Evolutionary conservation across 2,888 invertebrate species (phyloP), one percentile per base, ranked within the genome.

Genomic region (Patella depressa): DNA sequence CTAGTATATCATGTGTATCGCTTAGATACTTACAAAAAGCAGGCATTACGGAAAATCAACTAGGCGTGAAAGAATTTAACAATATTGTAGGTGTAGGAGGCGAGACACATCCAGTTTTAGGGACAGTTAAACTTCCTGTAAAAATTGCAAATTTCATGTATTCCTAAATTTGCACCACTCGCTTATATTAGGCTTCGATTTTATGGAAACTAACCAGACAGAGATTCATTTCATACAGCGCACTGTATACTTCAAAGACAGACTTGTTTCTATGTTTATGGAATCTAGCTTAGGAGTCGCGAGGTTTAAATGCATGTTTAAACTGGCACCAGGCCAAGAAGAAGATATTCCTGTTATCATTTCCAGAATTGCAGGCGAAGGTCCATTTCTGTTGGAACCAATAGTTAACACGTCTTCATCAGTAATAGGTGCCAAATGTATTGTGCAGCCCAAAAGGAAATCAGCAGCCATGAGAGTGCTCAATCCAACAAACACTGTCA

Each of bases 141-240:
- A 17, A 34, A n/a, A 71, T 78, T n/a, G 71, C n/a, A 14, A 29
- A 7, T 75, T 80, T n/a, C 29, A 78, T 53, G 73, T 80, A 1
- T 54, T 80, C 1, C 5, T 29, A 0, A n/a, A 72, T 9, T 29
- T 78, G 15, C 71, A 71, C 11, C 73, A 75, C 19, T 59, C 71
- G 0, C 9, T 80, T 2, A 57, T 80, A n/a, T 34, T 80, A 59
- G 83, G 81, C 57, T 17, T 78, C n/a, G 83, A 83, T 74, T 83
- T 83, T 57, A 59, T 83, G 19, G 77, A 71, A 15, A 72, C 69
- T 14, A 76, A 82, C 29, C 53, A 75, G 17, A 80, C 80, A 14
- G 71, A 65, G 59, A 75, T 81, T 14, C 74, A 82, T 55, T 80
- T 78, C 65, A 73, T 69, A 9, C 71, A 79, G 29, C 69, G 72